These are phyloP conservation scores for Burhinus bistriatus DNA, from an alignment of 2,113 vertebrate species.

Conservation along the genomic window DNA sequence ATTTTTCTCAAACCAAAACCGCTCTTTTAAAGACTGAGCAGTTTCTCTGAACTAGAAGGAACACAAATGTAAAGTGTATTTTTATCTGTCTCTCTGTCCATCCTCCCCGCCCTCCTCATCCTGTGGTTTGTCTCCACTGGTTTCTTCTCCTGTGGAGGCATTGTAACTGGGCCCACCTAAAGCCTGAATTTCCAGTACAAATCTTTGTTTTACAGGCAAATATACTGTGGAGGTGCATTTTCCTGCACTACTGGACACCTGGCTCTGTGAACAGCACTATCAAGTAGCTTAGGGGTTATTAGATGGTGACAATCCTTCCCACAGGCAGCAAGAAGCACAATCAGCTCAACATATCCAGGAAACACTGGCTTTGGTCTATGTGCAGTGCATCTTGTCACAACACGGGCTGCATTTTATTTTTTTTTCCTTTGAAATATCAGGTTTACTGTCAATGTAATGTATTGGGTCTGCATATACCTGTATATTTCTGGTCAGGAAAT, in stretches of 20 bases:
- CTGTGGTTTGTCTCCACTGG: neutral
- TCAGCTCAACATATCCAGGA: neutral
- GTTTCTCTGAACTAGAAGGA: neutral
- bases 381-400: neutral
- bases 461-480: neutral
- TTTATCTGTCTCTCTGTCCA: neutral
- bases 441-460: neutral
- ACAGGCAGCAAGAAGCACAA: neutral
- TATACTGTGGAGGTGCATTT: neutral
- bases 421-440: neutral
- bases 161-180: neutral
- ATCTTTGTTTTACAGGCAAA: neutral
- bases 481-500: neutral
- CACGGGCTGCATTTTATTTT: rapidly evolving
- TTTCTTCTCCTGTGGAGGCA: neutral
- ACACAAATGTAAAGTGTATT: neutral
- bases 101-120: no score
- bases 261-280: neutral
- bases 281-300: neutral
- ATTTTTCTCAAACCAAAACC: rapidly evolving
- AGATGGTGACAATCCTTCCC: neutral
- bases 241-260: neutral
- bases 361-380: neutral
- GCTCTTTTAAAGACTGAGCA: neutral
- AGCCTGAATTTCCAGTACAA: neutral